These are phyloP conservation scores for Ephydatia muelleri DNA, from an alignment of 37 sponge, comb jelly and placozoan genomes.

Conservation along the genomic window DNA sequence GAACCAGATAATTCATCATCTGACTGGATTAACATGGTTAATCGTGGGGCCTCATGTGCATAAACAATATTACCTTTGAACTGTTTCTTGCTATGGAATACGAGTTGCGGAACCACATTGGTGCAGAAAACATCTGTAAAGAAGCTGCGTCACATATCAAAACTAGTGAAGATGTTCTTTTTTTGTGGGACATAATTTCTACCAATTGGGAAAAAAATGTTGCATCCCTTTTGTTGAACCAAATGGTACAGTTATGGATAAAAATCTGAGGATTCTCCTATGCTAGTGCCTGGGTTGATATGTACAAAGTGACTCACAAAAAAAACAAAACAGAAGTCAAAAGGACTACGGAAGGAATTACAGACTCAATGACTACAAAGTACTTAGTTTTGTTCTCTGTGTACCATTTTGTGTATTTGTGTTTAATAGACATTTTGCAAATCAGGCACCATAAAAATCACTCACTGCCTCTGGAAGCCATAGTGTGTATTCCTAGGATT, in stretches of 20 bases:
- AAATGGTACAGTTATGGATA: slow-evolving; percentile 10
- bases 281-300: slow-evolving; percentile 41
- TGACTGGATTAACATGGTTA: slow-evolving; percentile 22
- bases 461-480: slow-evolving; percentile 1
- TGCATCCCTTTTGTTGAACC: background rate
- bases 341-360: slow-evolving; percentile 28
- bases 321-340: slow-evolving; percentile 34
- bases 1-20: slow-evolving; percentile 3
- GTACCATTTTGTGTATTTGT: background rate
- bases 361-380: background rate
- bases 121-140: slow-evolving; percentile 4
- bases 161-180: slow-evolving; percentile 16
- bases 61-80: slow-evolving; percentile 28
- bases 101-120: slow-evolving; percentile 11
- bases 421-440: background rate
- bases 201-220: slow-evolving; percentile 25
- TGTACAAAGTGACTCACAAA: slow-evolving; percentile 19
- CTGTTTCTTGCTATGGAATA: slow-evolving; percentile 30
- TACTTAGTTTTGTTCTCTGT: background rate
- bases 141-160: background rate
- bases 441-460: background rate
- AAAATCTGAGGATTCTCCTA: slow-evolving; percentile 31
- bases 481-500: background rate
- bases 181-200: slow-evolving; percentile 12
- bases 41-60: slow-evolving; percentile 28